These are phyloP conservation scores for Mesorhabditis sp. DNA, from an alignment of 2,888 invertebrate species.

Conservation along the genomic window DNA sequence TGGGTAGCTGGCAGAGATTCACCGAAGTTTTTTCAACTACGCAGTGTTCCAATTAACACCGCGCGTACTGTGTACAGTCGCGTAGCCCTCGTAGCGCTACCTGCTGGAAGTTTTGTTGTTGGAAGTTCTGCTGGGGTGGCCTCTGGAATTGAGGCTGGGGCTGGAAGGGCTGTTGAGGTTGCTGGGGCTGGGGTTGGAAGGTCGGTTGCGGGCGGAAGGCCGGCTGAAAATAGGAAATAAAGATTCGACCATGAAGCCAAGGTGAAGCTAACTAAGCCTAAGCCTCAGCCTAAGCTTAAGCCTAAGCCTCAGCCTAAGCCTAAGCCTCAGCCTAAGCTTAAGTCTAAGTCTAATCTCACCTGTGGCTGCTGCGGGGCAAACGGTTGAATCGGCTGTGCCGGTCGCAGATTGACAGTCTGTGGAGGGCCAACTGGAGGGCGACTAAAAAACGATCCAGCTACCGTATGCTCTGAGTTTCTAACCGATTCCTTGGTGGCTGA, in stretches of 20 bases:
- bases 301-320: too few relatives aligned
- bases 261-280: too few relatives aligned
- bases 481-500: background rate
- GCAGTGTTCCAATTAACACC: too few relatives aligned
- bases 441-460: background rate
- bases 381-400: conserved; percentile 25
- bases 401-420: conserved; percentile 19
- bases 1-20: too few relatives aligned
- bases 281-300: too few relatives aligned
- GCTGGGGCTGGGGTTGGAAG: conserved; percentile 14
- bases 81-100: background rate
- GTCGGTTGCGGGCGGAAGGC: conserved; percentile 16
- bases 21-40: too few relatives aligned
- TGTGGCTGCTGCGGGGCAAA: conserved; percentile 14
- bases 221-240: conserved; percentile 4
- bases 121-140: conserved; percentile 4
- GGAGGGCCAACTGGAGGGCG: background rate
- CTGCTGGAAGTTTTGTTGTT: conserved; percentile 9
- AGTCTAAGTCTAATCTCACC: background rate
- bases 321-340: background rate
- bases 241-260: background rate
- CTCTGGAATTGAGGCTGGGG: conserved; percentile 14
- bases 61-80: too few relatives aligned
- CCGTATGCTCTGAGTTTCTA: too few relatives aligned
- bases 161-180: conserved; percentile 13